Evolutionary conservation across 2,797 vertebrate genomes (phyloP), one percentile per base, ranked within the genome.

Genomic region (Argyrosomus regius): DNA sequence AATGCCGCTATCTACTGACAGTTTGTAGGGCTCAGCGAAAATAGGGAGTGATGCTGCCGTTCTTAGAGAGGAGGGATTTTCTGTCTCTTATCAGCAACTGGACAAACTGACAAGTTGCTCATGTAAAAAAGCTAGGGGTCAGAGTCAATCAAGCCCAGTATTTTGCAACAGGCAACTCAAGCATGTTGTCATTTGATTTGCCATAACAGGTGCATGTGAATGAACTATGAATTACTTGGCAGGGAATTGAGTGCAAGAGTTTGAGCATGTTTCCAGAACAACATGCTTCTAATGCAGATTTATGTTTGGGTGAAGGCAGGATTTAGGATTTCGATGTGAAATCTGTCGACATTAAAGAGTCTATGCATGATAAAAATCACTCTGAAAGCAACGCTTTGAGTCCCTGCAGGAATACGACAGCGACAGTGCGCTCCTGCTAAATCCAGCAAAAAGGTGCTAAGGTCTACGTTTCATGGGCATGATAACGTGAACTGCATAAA

Each of bases 1-100:
- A 93, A 93, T 84, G 78, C 85, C 13, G 71, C 89, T 93, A 93
- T 94, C 91, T 94, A n/a, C 92, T 89, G 92, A 92, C 90, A 91
- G 92, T 93, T 89, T 89, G 91, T 89, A 77, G 88, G 83, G 87
- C 91, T 94, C 89, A 91, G 92, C 87, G 74, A 88, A 93, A 93
- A 93, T 87, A 77, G 74, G 75, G 64, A 82, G 77, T 75, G 84
- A 89, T 88, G 86, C 76, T 54, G 58, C 72, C 67, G 45, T 84
- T 92, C 83, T 86, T 17, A 71, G 82, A 77, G 86, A 81, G 66
- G 78, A 82, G 70, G 72, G 83, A 89, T 88, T 90, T 89, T 84
- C 83, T 71, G 80, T 72, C 81, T 75, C 88, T 93, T 93, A 92
- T 93, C 93, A 70, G 76, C 41, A 54, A 81, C 70, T 65, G 70